These are phyloP conservation scores for Heliconius hewitsoni DNA, from an alignment of 1,140 invertebrate genomes.

Conservation along the genomic window DNA sequence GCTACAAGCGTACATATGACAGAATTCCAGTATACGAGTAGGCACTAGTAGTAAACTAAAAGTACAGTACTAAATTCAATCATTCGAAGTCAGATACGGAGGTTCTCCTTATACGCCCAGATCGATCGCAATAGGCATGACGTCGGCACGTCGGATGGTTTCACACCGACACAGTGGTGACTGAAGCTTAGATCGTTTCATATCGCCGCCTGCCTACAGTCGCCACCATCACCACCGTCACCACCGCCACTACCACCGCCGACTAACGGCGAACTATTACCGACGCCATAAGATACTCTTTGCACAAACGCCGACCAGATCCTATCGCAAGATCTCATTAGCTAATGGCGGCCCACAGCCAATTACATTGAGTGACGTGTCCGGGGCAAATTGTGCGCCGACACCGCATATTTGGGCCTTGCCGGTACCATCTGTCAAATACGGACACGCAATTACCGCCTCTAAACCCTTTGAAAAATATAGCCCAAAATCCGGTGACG, in stretches of 20 bases:
- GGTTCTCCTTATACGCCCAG: constrained; percentile 41
- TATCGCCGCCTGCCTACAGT: constrained; percentile 53
- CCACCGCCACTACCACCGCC: constrained; percentile 42
- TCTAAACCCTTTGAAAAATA: constrained; percentile 1
- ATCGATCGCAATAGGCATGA: constrained; percentile 28
- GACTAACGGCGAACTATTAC: constrained; percentile 46
- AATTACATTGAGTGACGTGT: constrained; percentile 72
- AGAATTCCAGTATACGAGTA: not conserved
- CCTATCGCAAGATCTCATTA: constrained; percentile 68
- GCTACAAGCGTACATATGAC: not conserved
- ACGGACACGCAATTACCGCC: constrained; percentile 24
- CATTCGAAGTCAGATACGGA: not conserved
- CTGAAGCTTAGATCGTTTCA: constrained; percentile 49
- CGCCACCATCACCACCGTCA: constrained; percentile 48
- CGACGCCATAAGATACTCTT: constrained; percentile 44
- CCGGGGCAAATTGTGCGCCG: constrained; percentile 63
- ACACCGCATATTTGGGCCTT: constrained; percentile 44
- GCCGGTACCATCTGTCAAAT: constrained; percentile 24
- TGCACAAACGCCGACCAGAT: constrained; percentile 57
- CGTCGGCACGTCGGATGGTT: constrained; percentile 44
- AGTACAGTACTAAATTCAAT: not conserved
- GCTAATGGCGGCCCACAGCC: constrained; percentile 59
- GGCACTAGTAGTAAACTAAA: not conserved
- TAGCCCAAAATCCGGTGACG: constrained; percentile 20
- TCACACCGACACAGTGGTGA: constrained; percentile 54